phyloP scores from a whole-genome alignment of 1,140 invertebrate species.

The Pseudobourletiella spinata region DNA sequence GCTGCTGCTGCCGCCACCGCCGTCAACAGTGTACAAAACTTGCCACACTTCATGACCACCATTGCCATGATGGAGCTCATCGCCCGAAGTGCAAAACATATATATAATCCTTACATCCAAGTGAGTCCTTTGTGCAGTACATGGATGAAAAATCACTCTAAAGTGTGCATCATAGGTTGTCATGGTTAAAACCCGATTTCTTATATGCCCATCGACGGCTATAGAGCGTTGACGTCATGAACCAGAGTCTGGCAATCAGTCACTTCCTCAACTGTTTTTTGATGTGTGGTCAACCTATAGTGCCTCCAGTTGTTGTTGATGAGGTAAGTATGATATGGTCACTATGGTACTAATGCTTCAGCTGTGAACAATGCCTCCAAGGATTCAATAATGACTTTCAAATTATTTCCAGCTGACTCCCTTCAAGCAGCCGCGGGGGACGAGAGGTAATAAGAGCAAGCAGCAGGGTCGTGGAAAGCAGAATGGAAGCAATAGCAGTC shows the following conservation, averaged over 20 bases:
- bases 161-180: too few species aligned
- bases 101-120: slow-evolving; percentile 88
- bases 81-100: slow-evolving; percentile 78
- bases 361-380: too few species aligned
- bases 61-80: slow-evolving; percentile 83
- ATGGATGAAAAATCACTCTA: too few species aligned
- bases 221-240: slow-evolving; percentile 71
- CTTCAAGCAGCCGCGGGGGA: slow-evolving; percentile 12
- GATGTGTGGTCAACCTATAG: slow-evolving; percentile 56
- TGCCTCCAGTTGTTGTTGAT: slow-evolving; percentile 53
- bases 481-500: slow-evolving; percentile 52
- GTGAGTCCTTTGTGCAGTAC: slow-evolving; percentile 39
- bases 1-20: not conserved
- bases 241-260: slow-evolving; percentile 73
- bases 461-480: slow-evolving; percentile 41
- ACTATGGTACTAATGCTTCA: too few species aligned
- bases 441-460: slow-evolving; percentile 51
- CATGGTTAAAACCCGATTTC: too few species aligned
- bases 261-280: slow-evolving; percentile 94
- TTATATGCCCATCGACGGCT: too few species aligned
- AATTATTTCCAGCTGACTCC: slow-evolving; percentile 30
- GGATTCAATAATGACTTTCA: not conserved
- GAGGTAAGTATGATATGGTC: too few species aligned
- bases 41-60: slow-evolving; percentile 75
- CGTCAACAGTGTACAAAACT: slow-evolving; percentile 61